A percentile compares a stretch with the other conserved stretches of the same genome.
Conservation (phyloP, 1,140 invertebrate genomes). For the Ylistrum balloti region DNA sequence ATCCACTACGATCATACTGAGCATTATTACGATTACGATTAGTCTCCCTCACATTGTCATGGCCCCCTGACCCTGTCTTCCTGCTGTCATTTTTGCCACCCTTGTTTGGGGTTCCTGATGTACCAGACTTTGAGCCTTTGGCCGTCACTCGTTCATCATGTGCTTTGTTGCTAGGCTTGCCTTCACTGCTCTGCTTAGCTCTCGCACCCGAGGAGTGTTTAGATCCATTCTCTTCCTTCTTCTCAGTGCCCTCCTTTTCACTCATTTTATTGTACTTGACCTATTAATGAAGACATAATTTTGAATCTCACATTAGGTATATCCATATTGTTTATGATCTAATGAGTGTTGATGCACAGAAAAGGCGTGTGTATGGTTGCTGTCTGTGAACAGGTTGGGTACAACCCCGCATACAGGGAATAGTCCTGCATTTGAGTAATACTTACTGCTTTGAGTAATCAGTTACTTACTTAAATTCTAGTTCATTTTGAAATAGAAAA, state of each 20-base stretch:
- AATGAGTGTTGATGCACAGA: too few relatives aligned
- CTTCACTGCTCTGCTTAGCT: constrained; percentile 26
- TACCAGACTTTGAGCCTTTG: constrained; percentile 4
- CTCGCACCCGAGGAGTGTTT: constrained; percentile 6
- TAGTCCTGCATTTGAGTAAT: too few relatives aligned
- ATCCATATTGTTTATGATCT: too few relatives aligned
- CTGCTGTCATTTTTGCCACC: constrained; percentile 42
- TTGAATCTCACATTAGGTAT: too few relatives aligned
- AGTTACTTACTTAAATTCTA: too few relatives aligned
- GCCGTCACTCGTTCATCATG: neutral
- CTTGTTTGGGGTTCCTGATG: constrained; percentile 12
- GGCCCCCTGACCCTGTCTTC: neutral
- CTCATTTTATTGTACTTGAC: neutral
- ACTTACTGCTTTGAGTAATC: too few relatives aligned
- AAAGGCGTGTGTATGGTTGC: too few relatives aligned
- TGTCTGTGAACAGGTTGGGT: too few relatives aligned
- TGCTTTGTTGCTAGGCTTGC: neutral
- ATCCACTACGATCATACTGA: constrained; percentile 7
- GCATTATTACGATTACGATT: constrained; percentile 21
- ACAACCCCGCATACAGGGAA: too few relatives aligned
- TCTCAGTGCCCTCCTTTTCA: constrained; percentile 32
- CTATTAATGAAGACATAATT: neutral
- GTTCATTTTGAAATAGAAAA: too few relatives aligned
- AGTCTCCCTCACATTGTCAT: constrained; percentile 18
- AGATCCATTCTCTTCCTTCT: constrained; percentile 32